These are phyloP conservation scores for Synergus itoensis DNA, from an alignment of 2,888 invertebrate species.

Conservation along the genomic window DNA sequence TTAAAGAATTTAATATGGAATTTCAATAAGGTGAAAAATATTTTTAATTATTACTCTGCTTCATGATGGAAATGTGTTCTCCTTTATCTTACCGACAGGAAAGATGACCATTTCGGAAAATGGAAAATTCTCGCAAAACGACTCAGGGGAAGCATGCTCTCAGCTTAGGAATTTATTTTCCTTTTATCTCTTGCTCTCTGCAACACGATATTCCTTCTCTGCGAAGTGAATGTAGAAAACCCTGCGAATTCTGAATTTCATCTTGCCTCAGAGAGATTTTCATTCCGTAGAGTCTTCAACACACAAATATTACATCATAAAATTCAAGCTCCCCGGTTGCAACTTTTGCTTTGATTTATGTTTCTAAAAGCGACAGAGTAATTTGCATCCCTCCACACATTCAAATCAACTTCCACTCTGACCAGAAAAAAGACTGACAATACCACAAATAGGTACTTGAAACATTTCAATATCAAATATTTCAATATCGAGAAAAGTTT, in stretches of 20 bases:
- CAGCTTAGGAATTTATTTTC: conserved; percentile 54
- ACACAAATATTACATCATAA: conserved; percentile 35
- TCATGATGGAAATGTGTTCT: conserved; percentile 45
- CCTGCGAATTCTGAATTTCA: conserved; percentile 48
- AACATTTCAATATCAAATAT: not conserved
- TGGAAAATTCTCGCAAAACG: conserved; percentile 53
- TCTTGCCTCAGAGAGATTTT: conserved; percentile 42
- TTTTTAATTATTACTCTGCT: not conserved
- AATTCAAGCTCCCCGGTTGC: conserved; percentile 27
- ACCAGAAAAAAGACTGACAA: not conserved
- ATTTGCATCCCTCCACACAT: not conserved
- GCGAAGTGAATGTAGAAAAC: conserved; percentile 42
- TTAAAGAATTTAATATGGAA: no score
- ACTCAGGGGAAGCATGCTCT: conserved; percentile 43
- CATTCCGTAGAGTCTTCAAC: conserved; percentile 8
- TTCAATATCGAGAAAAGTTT: conserved; percentile 46
- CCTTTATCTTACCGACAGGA: conserved; percentile 48
- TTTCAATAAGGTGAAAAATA: no score
- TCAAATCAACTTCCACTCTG: not conserved
- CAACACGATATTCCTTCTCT: conserved; percentile 23
- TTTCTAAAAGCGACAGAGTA: not conserved
- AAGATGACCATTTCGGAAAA: conserved; percentile 58
- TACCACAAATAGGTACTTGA: not conserved
- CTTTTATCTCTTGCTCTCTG: conserved; percentile 42
- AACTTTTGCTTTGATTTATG: conserved; percentile 21